Base-by-base conservation (phyloP, 2,113 vertebrate genomes). In the Apistogramma diplotaenia region DNA sequence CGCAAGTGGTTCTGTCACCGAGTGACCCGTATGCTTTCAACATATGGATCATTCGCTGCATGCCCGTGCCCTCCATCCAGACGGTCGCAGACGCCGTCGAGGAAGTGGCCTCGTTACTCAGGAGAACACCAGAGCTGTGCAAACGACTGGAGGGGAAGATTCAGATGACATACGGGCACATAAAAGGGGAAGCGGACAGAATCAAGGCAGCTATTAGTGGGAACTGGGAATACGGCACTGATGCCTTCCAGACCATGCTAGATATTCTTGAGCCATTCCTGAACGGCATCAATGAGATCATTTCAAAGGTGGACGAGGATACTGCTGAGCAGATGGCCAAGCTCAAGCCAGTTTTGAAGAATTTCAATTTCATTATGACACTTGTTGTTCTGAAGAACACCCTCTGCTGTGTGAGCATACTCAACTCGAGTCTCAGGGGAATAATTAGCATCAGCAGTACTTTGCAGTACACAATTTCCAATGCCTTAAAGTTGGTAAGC, bases 401-500 rank as follows among this genome's bases (percentile, higher is more conserved):
- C 4, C 92, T 96, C 57, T 96, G 95, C 78, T 96, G 95, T 55
- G 95, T 96, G 53, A 95, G 95, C 90, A 96, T 96, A 79, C 93
- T 96, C 80, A 96, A 96, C 89, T 92, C 95, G 0, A 96, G 95
- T 91, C 95, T 96, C 86, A 93, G 92, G 92, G 95, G 95, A 76
- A 94, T 95, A n/a, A 96, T 96, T 76, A 95, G 95, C 93, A 95
- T 96, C 91, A 96, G 95, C 90, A 96, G 94, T 86, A 96, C 95
- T 9, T 83, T 96, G 86, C 95, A 96, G 89, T 96, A 95, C 87
- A 96, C 94, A 6, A 96, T 96, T 83, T 95, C 95, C 54, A 96
- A 96, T 82, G 95, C 95, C 94, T 94, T 96, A 92, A 96, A 96
- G 86, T 92, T 96, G 89, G 94, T 96, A 37, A 95, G 86, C 92